Evolutionary conservation across 2,113 vertebrate genomes (phyloP), one percentile per base, ranked within the genome.

Genomic region (Pygathrix nemaeus): DNA sequence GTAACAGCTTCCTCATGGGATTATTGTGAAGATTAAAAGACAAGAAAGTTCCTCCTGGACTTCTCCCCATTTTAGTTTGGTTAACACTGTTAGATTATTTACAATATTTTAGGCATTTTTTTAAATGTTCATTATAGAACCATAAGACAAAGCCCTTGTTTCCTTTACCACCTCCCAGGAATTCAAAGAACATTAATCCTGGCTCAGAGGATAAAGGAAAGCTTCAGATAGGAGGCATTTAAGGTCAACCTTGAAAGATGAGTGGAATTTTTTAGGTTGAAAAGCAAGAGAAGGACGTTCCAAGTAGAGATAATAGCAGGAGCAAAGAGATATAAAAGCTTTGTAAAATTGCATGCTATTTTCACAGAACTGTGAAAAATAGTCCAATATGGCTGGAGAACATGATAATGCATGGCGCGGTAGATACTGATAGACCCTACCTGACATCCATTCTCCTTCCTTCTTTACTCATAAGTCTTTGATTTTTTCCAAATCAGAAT

Each of bases 311-410:
- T 75, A 97, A 68, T 35, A 92, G 5, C 35, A 32, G 13, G 4
- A 59, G 16, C 21, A 88, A 94, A 97, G 48, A 88, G 13, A 94
- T 83, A 80, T 83, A 80, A 97, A 96, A 83, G 35, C 30, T 75
- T 82, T 87, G 16, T 55, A 80, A 48, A 92, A 95, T 57, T 92
- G 10, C 4, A 23, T 35, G 88, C 21, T 48, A 23, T 95, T 92
- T 81, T 61, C 79, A 92, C 52, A 40, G 23, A 94, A 87, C 80
- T 93, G 23, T 95, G 73, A 95, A 89, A 83, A 95, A 88, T 89
- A 95, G 45, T 43, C 14, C 68, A 81, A 1, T 55, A 81, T n/a
- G 79, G n/a, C 55, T 96, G 72, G 55, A 97, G 55, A 83, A 90
- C 17, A 92, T 73, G 4, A 55, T 61, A 40, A 83, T 73, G 1